Base-by-base conservation (phyloP, 2,113 vertebrate species). In the Hucho hucho region DNA sequence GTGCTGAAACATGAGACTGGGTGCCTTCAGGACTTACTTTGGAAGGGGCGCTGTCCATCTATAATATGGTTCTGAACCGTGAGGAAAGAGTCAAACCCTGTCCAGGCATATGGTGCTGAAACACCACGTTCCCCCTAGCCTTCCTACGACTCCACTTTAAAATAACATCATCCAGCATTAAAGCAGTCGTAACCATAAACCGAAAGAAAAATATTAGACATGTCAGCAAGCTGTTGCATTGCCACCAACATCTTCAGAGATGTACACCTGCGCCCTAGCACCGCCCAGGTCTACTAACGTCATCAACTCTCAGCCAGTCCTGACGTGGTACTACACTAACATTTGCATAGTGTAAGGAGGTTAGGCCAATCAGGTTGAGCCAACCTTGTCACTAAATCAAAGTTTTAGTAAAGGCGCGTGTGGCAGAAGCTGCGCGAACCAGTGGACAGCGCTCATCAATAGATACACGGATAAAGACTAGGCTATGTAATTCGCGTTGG, bases 391-490 rank as follows among this genome's bases (percentile, higher is more conserved):
- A 46, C 47, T 53, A 76, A 79, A 83, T 73, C 70, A 74, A 76
- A 67, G 65, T 73, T 75, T 14, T 32, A 28, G 75, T 59, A 61
- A 73, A 69, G 78, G 81, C 71, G 81, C 32, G 66, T 37, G 75
- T 26, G 70, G 68, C 63, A 29, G 70, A 28, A 14, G 64, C 24
- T 12, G 29, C 47, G 47, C 14, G n/a, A 26, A 64, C 25, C 24
- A 14, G 20, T 47, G 16, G 25, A 65, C 24, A 29, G 64, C 22
- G 24, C 24, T 25, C 22, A 43, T 43, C 6, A 22, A 25, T 63
- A 61, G 6, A 61, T 3, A 64, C n/a, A 28, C 22, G 24, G 22
- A 25, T 25, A 28, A 13, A 28, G 1, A 28, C 25, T 3, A 22
- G 7, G 22, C 59, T 63, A 25, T 63, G 1, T 18, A 25, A 12